Base-by-base conservation (phyloP, 2,113 vertebrate genomes). In the Dromiciops gliroides region DNA sequence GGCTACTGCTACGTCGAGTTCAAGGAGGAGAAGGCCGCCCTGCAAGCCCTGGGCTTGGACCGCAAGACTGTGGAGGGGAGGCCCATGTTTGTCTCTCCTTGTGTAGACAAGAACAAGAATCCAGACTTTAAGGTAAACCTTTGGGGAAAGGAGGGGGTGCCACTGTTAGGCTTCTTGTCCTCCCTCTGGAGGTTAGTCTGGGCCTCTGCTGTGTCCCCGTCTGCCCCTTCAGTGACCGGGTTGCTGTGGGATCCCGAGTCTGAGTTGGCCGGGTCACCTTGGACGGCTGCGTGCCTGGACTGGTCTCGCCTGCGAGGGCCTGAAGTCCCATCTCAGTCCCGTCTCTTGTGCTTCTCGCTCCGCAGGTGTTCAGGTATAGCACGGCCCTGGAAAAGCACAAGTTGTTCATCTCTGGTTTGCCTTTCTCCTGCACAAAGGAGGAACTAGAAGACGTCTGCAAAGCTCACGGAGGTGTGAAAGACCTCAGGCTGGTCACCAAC, bases 21-120 rank as follows among this genome's bases (percentile, higher is more conserved):
- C 95, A 98, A 98, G 92, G 99, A 99, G 0, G 97, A 98, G 24
- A 98, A 97, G n/a, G 97, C 99, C 0, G 99, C 99, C 1, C 28
- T 96, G 0, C 98, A 99, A 90, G 99, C 99, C 0, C 98, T 99
- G 92, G 98, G 98, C 95, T 90, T 99, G 97, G 99, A 99, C 95
- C 98, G 99, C 19, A 98, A 96, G 44, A 98, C 98, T 0, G 97
- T 99, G 88, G 99, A 99, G 7, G 99, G 99, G 23, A 99, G 99
- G 96, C 99, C 99, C 0, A 99, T 99, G 99, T 99, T 99, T 95
- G 99, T 99, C 12, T 99, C 99, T 2, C 99, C 99, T 0, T 99
- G 99, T 91, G 98, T 99, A 5, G 99, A 99, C 97, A 99, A 99
- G 98, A 99, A 98, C 98, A 99, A 99, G 98, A 99, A 99, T 56